These are phyloP conservation scores for Dryocosmus kuriphilus DNA, from an alignment of 2,888 invertebrate species.

Conservation along the genomic window DNA sequence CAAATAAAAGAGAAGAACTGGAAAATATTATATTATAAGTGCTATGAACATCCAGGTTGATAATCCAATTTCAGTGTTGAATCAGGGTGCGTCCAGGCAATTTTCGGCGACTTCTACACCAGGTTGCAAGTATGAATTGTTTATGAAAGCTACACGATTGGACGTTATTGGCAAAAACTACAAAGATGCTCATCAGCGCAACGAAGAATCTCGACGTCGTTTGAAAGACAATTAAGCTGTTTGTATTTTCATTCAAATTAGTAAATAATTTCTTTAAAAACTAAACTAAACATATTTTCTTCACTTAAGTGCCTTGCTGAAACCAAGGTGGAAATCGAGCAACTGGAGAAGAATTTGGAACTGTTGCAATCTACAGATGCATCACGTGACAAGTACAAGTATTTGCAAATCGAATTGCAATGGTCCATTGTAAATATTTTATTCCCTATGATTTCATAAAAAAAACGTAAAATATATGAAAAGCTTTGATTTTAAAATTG, in stretches of 20 bases:
- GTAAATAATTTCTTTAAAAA: no score
- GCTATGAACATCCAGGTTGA: conserved; percentile 93
- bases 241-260: conserved; percentile 39
- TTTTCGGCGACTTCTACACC: conserved; percentile 88
- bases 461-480: no score
- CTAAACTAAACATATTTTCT: neutral
- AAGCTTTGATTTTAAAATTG: neutral
- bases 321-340: conserved; percentile 78
- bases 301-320: conserved; percentile 59
- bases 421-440: conserved; percentile 74
- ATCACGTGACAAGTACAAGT: conserved; percentile 77
- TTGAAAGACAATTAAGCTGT: conserved; percentile 72
- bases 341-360: conserved; percentile 80
- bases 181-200: conserved; percentile 78
- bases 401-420: conserved; percentile 81
- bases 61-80: conserved; percentile 95
- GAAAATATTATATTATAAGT: conserved; percentile 83
- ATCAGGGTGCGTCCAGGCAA: conserved; percentile 94
- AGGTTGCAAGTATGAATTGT: conserved; percentile 86
- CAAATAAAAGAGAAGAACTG: conserved; percentile 86
- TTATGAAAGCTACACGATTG: conserved; percentile 88
- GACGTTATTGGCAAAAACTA: conserved; percentile 82
- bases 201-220: conserved; percentile 68
- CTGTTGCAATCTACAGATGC: conserved; percentile 80
- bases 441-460: neutral